Evolutionary conservation across 2,113 vertebrate genomes (phyloP).

Genomic region (Percopsis transmontana): DNA sequence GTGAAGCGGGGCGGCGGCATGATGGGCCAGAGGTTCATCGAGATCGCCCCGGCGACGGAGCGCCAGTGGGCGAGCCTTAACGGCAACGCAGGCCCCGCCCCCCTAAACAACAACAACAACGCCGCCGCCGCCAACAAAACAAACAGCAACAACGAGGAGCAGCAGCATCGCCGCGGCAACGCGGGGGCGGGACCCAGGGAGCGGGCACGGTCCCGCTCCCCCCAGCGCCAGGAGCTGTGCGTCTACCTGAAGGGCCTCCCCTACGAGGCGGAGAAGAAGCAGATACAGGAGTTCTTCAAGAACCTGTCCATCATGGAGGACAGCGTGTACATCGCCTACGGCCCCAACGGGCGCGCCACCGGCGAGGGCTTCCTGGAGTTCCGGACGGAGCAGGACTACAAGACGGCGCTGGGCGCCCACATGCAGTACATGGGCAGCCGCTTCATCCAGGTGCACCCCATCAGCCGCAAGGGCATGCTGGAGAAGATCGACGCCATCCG

Average conservation of each 20-base stretch:
- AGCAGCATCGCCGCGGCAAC: slow-evolving; percentile 67
- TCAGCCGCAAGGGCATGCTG: slow-evolving; percentile 94
- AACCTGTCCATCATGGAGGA: slow-evolving; percentile 94
- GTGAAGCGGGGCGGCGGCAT: slow-evolving; percentile 91
- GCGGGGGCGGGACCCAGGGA: slow-evolving; percentile 75
- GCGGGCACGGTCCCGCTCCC: slow-evolving; percentile 91
- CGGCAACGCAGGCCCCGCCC: slow-evolving; percentile 71
- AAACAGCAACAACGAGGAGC: slow-evolving; percentile 50
- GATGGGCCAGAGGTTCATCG: slow-evolving; percentile 95
- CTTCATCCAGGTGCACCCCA: slow-evolving; percentile 97
- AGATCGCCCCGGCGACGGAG: slow-evolving; percentile 91
- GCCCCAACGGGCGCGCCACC: slow-evolving; percentile 93
- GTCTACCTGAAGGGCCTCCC: slow-evolving; percentile 96
- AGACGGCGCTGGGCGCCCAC: slow-evolving; percentile 91
- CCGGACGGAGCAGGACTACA: slow-evolving; percentile 91
- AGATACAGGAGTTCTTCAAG: slow-evolving; percentile 98
- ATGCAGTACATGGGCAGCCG: slow-evolving; percentile 98
- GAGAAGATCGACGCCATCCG: slow-evolving; percentile 95
- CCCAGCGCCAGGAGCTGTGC: slow-evolving; percentile 92
- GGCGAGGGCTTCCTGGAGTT: slow-evolving; percentile 98
- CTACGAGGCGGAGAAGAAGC: slow-evolving; percentile 96
- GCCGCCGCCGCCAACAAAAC: neutral
- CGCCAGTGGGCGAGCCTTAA: slow-evolving; percentile 89
- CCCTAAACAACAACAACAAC: slow-evolving; percentile 75
- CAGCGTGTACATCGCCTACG: slow-evolving; percentile 96